Conservation (phyloP, 1,140 invertebrate species). For the Acromyrmex heyeri region DNA sequence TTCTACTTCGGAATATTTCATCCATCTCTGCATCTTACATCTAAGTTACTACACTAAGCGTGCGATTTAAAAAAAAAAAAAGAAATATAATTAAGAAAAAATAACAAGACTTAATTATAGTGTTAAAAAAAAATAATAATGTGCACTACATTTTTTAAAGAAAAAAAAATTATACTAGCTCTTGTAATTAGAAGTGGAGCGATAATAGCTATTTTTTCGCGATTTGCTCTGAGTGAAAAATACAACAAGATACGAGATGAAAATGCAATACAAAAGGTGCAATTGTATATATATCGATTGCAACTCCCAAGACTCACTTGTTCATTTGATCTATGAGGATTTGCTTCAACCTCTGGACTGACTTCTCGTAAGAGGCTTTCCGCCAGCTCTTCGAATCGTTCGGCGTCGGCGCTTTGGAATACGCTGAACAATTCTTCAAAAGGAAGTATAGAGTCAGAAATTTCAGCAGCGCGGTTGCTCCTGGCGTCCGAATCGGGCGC, state of each 20-base stretch:
- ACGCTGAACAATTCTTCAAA: constrained; percentile 92
- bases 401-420: constrained; percentile 89
- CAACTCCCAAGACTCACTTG: constrained; percentile 80
- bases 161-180: neutral
- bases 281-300: neutral
- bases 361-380: constrained; percentile 93
- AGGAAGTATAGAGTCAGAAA: constrained; percentile 92
- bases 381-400: constrained; percentile 92
- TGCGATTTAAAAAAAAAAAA: neutral
- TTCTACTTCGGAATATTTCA: constrained; percentile 39
- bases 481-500: constrained; percentile 83
- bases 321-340: constrained; percentile 88
- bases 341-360: constrained; percentile 91
- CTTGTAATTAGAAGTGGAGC: neutral
- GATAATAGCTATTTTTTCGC: neutral
- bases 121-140: neutral
- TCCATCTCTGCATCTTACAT: constrained; percentile 24
- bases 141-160: neutral
- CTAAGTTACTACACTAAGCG: neutral
- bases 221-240: neutral
- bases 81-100: neutral
- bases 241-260: neutral
- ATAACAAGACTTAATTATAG: neutral
- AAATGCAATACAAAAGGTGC: neutral
- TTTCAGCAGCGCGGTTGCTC: constrained; percentile 88